Percentiles rank a stretch among this genome's conserved stretches.
Conservation (phyloP, 2,113 vertebrate genomes). For the Rhinichthys klamathensis region DNA sequence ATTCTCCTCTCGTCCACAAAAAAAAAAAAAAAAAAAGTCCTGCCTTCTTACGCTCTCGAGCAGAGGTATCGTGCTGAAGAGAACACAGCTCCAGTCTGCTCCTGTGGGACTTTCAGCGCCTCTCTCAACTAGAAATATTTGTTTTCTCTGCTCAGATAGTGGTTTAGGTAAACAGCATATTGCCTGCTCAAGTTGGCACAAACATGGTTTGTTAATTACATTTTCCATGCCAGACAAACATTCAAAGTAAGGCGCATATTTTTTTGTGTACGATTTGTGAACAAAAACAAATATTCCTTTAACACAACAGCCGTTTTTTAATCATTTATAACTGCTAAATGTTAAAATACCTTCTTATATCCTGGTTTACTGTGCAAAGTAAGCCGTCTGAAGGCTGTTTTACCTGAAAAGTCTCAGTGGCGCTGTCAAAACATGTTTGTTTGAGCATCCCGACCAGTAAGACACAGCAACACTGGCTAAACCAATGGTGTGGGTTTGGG, state of each 20-base stretch:
- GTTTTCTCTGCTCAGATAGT: constrained; percentile 60
- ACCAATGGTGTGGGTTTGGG: neutral
- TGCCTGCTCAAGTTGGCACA: constrained; percentile 72
- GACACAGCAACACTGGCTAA: neutral
- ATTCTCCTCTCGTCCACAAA: constrained; percentile 64
- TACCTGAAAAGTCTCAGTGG: neutral
- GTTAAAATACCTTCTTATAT: neutral
- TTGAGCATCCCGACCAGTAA: neutral
- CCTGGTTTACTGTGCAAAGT: neutral
- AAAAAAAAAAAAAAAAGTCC: constrained; percentile 70
- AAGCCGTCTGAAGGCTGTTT: neutral
- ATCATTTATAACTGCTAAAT: constrained; percentile 28
- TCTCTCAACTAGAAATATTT: constrained; percentile 64
- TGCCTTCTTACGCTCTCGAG: constrained; percentile 62
- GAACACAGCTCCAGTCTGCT: constrained; percentile 28
- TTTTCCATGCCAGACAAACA: constrained; percentile 72
- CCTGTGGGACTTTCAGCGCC: constrained; percentile 60
- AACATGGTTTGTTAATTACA: constrained; percentile 72
- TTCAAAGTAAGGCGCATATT: constrained; percentile 52
- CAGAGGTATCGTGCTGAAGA: constrained; percentile 56
- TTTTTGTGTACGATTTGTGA: constrained; percentile 38
- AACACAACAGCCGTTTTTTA: constrained; percentile 26
- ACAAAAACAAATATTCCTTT: constrained; percentile 42
- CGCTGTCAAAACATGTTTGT: neutral
- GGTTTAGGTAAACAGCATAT: constrained; percentile 68